Base-by-base conservation (phyloP, 2,113 vertebrate species). In the Pangasianodon gigas region DNA sequence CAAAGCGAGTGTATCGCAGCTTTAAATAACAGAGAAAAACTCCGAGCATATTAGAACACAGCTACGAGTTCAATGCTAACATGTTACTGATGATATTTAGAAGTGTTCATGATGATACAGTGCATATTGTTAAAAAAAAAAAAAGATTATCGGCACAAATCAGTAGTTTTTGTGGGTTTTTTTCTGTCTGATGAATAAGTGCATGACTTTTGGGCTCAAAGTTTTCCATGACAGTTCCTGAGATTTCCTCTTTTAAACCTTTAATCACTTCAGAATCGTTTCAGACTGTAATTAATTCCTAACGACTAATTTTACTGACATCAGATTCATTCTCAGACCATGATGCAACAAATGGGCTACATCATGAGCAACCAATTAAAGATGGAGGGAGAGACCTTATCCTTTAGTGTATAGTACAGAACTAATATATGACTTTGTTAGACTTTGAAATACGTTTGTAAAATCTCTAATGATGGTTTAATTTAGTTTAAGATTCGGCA, bases 11-110 rank as follows among this genome's bases (percentile, higher is more conserved):
- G 37, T 6, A 44, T 84, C 56, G 4, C 37, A 3, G 82, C 56
- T 84, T 84, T 84, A 84, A 84, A 84, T 84, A 84, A 84, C 58
- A 1, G 56, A 46, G 37, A 29, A 18, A 62, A 26, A 60, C 79
- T 81, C 21, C 5, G 81, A 84, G 11, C 18, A 11, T 52, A 1
- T 83, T 56, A 3, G 2, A 6, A 41, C 52, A 19, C 32, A 0
- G 1, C 21, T 13, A 24, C 19, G 32, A 11, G 52, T 24, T 11
- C n/a, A 21, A 7, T 13, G 18, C 32, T 0, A 24, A 41, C 16
- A 3, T 4, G 52, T 10, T 82, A 19, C 7, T 32, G 4, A 13
- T 4, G 13, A 69, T 32, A 4, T 32, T 52, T 52, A 13, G 51
- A n/a, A 9, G 80, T 58, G 52, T 24, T 54, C 51, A 21, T 37